These are phyloP conservation scores for Mesaphorura yosii DNA, from an alignment of 1,140 invertebrate genomes.

Conservation along the genomic window DNA sequence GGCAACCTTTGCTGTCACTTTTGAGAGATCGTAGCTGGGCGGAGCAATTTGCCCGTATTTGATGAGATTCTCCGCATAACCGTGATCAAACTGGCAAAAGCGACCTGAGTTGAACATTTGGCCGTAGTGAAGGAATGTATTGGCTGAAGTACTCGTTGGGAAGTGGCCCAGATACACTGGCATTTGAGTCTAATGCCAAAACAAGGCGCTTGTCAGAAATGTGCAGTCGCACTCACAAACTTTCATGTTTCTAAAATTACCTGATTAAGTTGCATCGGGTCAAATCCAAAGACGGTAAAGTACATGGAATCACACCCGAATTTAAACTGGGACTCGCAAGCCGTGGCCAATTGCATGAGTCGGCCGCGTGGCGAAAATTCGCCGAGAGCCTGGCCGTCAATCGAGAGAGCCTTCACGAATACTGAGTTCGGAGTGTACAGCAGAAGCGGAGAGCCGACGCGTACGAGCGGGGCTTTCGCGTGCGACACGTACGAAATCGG, in stretches of 20 bases:
- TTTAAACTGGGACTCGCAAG: too few species aligned
- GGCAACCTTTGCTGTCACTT: not conserved
- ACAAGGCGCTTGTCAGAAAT: not conserved
- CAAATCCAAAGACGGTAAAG: slow-evolving; percentile 4
- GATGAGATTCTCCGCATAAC: not conserved
- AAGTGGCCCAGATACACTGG: not conserved
- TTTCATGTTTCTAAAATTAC: not conserved
- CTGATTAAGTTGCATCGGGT: not conserved
- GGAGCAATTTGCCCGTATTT: not conserved
- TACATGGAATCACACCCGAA: too few species aligned
- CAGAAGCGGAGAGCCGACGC: slow-evolving; percentile 35
- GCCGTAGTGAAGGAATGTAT: not conserved
- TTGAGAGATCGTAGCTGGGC: not conserved
- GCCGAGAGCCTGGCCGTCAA: too few species aligned
- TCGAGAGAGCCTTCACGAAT: too few species aligned
- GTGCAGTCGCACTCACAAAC: not conserved
- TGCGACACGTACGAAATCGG: slow-evolving; percentile 51
- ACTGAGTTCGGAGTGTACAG: too few species aligned
- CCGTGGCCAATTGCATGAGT: too few species aligned
- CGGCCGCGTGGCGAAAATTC: too few species aligned
- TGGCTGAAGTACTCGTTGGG: not conserved
- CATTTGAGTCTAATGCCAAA: not conserved
- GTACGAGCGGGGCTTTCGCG: slow-evolving; percentile 37
- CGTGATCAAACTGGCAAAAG: slow-evolving; percentile 2
- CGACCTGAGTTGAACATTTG: not conserved